Evolutionary conservation across 2,113 vertebrate genomes (phyloP).

Genomic region (Oryzias javanicus): DNA sequence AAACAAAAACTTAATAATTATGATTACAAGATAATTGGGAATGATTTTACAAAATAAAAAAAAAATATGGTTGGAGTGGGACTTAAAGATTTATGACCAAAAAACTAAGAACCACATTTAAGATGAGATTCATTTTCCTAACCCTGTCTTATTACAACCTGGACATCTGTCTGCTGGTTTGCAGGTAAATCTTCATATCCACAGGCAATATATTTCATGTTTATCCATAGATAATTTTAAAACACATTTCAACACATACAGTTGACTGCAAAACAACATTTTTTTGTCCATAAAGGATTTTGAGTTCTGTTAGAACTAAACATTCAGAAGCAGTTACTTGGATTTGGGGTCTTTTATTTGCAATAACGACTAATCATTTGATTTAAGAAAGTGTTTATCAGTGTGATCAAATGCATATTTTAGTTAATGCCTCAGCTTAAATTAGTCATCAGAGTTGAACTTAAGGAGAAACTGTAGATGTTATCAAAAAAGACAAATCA

Average conservation of each 20-base stretch:
- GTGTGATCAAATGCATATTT: too few relatives aligned
- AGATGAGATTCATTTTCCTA: constrained; percentile 65
- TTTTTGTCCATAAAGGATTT: constrained; percentile 16
- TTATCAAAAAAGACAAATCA: not conserved
- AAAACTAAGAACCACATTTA: constrained; percentile 37
- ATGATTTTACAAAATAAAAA: too few relatives aligned
- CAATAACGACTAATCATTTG: too few relatives aligned
- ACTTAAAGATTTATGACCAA: constrained; percentile 4
- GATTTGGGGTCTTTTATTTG: too few relatives aligned
- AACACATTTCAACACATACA: constrained; percentile 16
- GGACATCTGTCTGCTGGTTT: constrained; percentile 30
- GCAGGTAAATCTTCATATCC: constrained; percentile 48
- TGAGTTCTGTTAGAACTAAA: not conserved
- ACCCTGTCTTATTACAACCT: constrained; percentile 50
- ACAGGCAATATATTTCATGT: constrained; percentile 47
- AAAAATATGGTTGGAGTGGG: too few relatives aligned
- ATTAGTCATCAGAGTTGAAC: not conserved
- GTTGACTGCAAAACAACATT: constrained; percentile 10
- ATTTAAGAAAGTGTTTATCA: too few relatives aligned
- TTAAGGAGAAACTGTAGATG: not conserved
- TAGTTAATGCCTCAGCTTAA: not conserved
- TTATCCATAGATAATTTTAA: constrained; percentile 39
- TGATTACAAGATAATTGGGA: too few relatives aligned
- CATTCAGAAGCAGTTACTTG: too few relatives aligned
- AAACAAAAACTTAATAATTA: too few relatives aligned